Evolutionary conservation across 2,888 invertebrate species (phyloP).

Genomic region (Archips xylosteana): DNA sequence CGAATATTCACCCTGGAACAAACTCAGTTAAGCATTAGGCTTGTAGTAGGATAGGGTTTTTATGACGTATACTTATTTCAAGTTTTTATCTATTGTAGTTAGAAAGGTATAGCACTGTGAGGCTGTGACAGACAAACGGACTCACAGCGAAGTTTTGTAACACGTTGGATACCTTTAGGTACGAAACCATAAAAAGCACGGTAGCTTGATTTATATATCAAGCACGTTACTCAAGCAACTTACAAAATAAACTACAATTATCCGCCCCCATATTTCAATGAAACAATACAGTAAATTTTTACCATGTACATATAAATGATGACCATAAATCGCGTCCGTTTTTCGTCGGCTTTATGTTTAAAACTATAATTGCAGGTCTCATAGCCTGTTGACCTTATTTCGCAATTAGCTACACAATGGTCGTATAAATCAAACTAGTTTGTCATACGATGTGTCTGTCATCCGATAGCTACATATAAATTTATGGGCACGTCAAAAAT

Average conservation of each 20-base stretch:
- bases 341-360: conserved; percentile 28
- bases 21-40: no score
- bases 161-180: no score
- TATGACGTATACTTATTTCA: no score
- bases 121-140: no score
- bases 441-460: conserved; percentile 55
- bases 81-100: no score
- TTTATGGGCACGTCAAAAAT: not conserved
- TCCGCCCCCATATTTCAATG: not conserved
- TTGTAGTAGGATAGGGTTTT: no score
- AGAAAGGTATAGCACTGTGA: no score
- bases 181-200: not conserved
- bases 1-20: no score
- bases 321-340: conserved; percentile 20
- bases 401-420: conserved; percentile 74
- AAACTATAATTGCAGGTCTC: conserved; percentile 45
- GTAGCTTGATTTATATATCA: not conserved
- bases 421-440: conserved; percentile 69
- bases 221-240: not conserved
- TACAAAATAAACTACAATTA: not conserved
- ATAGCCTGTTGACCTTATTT: conserved; percentile 63
- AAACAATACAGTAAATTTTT: not conserved
- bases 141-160: no score
- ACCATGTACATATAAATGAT: not conserved
- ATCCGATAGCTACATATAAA: conserved; percentile 20